These are phyloP conservation scores for Tetragonula carbonaria DNA, from an alignment of 2,888 invertebrate species.

Conservation along the genomic window DNA sequence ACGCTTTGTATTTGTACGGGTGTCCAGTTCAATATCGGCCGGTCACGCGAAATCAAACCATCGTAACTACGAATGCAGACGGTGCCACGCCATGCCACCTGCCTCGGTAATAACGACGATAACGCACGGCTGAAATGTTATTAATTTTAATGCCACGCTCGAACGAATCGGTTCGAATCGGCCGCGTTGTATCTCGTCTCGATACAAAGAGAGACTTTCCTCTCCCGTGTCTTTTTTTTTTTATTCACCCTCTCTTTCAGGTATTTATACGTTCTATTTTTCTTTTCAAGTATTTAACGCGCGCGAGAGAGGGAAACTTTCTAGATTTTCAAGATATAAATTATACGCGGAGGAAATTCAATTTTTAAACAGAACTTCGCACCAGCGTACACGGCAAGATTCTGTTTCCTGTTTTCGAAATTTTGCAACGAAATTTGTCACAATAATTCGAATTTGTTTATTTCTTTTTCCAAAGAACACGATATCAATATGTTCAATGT, in stretches of 20 bases:
- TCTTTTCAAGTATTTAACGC: background rate
- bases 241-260: background rate
- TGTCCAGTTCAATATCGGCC: slow-evolving; percentile 67
- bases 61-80: slow-evolving; percentile 70
- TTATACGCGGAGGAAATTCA: background rate
- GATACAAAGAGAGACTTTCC: background rate
- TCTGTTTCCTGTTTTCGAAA: too few species aligned
- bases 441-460: too few species aligned
- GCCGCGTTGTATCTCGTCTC: background rate
- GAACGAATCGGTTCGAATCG: background rate
- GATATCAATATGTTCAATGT: too few species aligned
- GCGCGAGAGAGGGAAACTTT: background rate
- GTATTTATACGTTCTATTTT: background rate
- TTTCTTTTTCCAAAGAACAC: too few species aligned
- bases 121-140: slow-evolving; percentile 74
- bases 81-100: slow-evolving; percentile 69
- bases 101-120: slow-evolving; percentile 72
- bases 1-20: slow-evolving; percentile 32
- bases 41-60: slow-evolving; percentile 79
- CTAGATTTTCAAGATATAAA: background rate
- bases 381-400: too few species aligned
- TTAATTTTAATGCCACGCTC: slow-evolving; percentile 75
- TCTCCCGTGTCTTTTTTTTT: background rate
- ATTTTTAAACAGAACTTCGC: too few species aligned
- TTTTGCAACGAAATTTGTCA: too few species aligned